A percentile compares a stretch with the other conserved stretches of the same genome.
These are phyloP conservation scores for Xiphorhynchus elegans DNA, from an alignment of 2,113 vertebrate genomes.

Conservation along the genomic window DNA sequence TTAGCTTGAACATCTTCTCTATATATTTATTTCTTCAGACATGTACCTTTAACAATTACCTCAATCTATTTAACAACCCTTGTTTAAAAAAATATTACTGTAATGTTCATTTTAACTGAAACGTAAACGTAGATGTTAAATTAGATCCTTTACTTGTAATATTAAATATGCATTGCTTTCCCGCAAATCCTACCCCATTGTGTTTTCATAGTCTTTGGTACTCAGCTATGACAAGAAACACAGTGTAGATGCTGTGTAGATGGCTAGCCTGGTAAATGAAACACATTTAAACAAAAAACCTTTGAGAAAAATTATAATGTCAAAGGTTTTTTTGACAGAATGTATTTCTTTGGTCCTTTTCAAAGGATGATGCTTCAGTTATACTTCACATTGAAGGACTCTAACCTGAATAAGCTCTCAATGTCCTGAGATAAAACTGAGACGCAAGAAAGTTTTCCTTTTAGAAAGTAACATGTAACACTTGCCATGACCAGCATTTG, in stretches of 20 bases:
- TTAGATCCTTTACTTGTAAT: background rate
- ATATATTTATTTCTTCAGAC: background rate
- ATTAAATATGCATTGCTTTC: background rate
- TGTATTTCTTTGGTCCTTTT: background rate
- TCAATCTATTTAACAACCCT: background rate
- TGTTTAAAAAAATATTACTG: background rate
- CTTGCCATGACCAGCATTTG: background rate
- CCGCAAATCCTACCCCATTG: background rate
- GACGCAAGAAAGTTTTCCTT: background rate
- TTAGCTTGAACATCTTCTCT: background rate
- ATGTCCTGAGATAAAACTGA: background rate
- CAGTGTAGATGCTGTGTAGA: accelerated
- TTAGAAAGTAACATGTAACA: background rate
- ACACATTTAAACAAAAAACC: background rate
- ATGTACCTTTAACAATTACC: background rate
- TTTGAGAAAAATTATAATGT: background rate
- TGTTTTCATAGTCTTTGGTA: background rate
- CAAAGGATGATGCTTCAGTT: background rate
- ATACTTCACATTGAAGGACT: background rate
- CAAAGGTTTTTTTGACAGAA: background rate
- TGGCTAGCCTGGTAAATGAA: background rate
- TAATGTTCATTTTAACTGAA: background rate
- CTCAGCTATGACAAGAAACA: background rate
- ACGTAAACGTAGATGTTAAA: background rate
- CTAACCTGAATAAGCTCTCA: background rate